Percentiles rank a stretch among this genome's conserved stretches.
Evolutionary conservation across 2,113 vertebrate species (phyloP).

Genomic region (Rhabdornis inornatus): DNA sequence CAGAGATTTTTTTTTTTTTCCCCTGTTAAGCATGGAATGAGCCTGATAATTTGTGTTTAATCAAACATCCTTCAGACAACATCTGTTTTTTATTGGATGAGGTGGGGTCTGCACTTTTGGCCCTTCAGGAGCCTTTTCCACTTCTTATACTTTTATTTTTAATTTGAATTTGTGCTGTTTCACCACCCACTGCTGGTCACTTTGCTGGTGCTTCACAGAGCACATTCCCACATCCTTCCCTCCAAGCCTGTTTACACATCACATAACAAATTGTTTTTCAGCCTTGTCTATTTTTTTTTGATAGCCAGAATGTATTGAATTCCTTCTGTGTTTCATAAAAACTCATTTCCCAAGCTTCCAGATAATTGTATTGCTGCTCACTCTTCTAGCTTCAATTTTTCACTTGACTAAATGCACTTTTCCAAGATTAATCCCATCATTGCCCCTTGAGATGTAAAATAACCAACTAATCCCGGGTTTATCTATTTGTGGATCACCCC

Average conservation of each 20-base stretch:
- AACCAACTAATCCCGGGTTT: background rate
- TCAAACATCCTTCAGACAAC: background rate
- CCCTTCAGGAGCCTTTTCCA: background rate
- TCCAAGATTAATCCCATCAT: background rate
- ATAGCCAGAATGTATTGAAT: constrained; percentile 11
- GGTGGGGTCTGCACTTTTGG: background rate
- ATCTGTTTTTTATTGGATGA: background rate
- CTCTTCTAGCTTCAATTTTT: constrained; percentile 38
- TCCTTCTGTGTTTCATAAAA: constrained; percentile 32
- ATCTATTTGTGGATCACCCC: background rate
- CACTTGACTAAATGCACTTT: constrained; percentile 30
- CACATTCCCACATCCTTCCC: background rate
- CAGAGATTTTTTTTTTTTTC: background rate
- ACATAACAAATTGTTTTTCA: background rate
- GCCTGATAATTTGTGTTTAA: background rate
- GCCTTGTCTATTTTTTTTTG: background rate
- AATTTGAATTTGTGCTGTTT: background rate
- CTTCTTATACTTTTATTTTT: background rate
- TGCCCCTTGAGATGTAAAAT: constrained; percentile 17
- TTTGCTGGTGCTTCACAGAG: background rate
- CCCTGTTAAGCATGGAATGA: background rate
- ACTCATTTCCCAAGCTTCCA: constrained; percentile 28
- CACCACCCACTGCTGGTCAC: background rate
- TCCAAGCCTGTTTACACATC: background rate
- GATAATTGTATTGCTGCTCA: constrained; percentile 20